Evolutionary conservation across 1,140 invertebrate genomes (phyloP).

Genomic region (Drosophila saltans): DNA sequence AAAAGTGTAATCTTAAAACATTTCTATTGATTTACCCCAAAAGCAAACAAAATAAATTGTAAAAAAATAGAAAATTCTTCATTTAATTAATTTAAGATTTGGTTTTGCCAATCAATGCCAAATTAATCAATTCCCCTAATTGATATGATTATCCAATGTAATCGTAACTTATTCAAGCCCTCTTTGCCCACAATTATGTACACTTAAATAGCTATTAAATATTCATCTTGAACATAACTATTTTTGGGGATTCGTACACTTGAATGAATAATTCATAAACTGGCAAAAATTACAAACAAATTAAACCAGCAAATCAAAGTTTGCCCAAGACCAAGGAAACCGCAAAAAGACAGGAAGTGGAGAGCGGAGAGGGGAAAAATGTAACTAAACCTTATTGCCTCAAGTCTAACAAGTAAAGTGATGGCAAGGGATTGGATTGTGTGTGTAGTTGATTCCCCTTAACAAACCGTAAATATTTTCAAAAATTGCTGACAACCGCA

Average conservation of each 20-base stretch:
- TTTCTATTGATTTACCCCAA: neutral
- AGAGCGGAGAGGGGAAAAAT: conserved; percentile 26
- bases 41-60: neutral
- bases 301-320: conserved; percentile 44
- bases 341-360: conserved; percentile 26
- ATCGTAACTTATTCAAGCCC: neutral
- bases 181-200: conserved; percentile 20
- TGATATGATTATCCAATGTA: neutral
- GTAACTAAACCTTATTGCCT: conserved; percentile 25
- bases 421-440: neutral
- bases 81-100: too few relatives aligned
- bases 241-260: neutral
- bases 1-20: conserved; percentile 1
- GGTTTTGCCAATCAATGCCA: neutral
- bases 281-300: conserved; percentile 1
- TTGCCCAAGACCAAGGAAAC: conserved; percentile 25
- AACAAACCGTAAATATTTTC: conserved; percentile 26
- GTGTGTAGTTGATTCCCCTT: neutral
- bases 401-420: neutral
- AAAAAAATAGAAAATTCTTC: too few relatives aligned
- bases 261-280: conserved; percentile 52
- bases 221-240: conserved; percentile 40
- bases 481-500: conserved; percentile 63
- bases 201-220: conserved; percentile 48
- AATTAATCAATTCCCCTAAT: conserved; percentile 1